Base-by-base conservation (phyloP, 1,140 invertebrate genomes). In the Drosophila pseudoobscura region DNA sequence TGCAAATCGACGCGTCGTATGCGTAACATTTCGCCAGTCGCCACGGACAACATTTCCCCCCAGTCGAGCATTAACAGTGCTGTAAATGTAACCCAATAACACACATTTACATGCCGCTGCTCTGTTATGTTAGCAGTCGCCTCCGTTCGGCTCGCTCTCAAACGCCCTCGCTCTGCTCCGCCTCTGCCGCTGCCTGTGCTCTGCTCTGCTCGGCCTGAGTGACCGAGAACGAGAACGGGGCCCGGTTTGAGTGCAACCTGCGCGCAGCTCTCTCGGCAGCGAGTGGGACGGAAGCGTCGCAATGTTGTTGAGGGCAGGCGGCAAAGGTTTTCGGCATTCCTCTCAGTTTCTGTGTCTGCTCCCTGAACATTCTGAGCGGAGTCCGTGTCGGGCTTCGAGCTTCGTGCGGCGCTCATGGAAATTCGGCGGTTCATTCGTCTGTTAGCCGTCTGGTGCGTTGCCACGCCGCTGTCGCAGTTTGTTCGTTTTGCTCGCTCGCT, bases 341-440 rank as follows among this genome's bases (percentile, higher is more conserved):
- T 31, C 46, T 59, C 56, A 49, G 20, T 41, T 59, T 68, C 39
- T 59, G 39, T 35, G 24, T 24, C 3, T 26, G 35, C 35, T 39
- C 20, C 26, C 45, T 56, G 52, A 31, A 52, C 45, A 64, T 52
- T 64, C 63, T 46, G 60, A 65, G 63, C 63, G 26, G 45, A 17
- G 59, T 50, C 20, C 43, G 54, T 51, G 26, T 46, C 39, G 59
- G 11, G 49, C 74, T 56, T 52, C 71, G 75, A 63, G 83, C 83
- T 88, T 88, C 83, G 84, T 69, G 66, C 71, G 68, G 39, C 83
- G 83, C 83, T 88, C 83, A 88, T 60, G 75, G 53, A 88, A 83
- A 69, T 88, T 88, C 75, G 83, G 83, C 75, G 72, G 58, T 77
- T 88, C 84, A 88, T 88, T 88, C 83, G 83, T 88, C 75, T 88